Conservation (phyloP, 2,797 vertebrate genomes). For the Cheirogaleus major region DNA sequence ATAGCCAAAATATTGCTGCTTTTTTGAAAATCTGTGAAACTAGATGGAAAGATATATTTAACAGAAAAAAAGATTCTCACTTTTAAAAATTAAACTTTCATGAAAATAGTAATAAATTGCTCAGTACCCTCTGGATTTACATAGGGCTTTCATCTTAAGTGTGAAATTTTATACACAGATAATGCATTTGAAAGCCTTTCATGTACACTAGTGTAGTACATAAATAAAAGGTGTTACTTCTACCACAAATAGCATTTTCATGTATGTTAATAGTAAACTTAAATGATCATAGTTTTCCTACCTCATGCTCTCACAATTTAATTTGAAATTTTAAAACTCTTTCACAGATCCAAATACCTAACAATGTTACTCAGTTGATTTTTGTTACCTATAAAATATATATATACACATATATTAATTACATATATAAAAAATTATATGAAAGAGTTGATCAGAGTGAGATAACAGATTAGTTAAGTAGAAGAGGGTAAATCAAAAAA, state of each 20-base stretch:
- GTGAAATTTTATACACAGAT: not conserved
- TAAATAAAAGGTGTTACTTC: not conserved
- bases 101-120: not conserved
- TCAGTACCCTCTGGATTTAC: not conserved
- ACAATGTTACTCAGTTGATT: not conserved
- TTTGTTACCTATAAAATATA: not conserved
- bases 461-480: not conserved
- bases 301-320: not conserved
- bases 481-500: not conserved
- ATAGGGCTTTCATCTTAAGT: not conserved
- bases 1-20: not conserved
- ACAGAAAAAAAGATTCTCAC: not conserved
- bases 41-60: not conserved
- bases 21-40: constrained; percentile 1
- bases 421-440: not conserved
- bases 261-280: not conserved
- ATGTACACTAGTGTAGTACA: not conserved
- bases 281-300: not conserved
- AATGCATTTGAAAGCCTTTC: not conserved
- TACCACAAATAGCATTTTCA: not conserved
- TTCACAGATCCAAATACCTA: constrained; percentile 40
- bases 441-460: not conserved
- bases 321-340: not conserved
- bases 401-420: not conserved
- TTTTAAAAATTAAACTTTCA: not conserved